These are phyloP conservation scores for Venturia canescens DNA, from an alignment of 1,140 invertebrate genomes.

Conservation along the genomic window DNA sequence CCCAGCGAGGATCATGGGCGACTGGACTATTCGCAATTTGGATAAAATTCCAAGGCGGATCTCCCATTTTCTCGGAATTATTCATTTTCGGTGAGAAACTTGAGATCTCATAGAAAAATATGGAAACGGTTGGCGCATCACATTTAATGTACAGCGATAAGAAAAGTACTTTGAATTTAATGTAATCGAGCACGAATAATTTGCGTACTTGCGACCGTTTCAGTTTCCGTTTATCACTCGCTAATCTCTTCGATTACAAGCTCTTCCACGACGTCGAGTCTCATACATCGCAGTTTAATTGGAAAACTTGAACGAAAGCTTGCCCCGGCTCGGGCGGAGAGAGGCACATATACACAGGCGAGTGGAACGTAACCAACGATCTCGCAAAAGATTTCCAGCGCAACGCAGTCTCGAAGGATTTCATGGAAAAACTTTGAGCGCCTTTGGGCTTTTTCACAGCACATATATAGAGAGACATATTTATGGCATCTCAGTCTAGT, in stretches of 20 bases:
- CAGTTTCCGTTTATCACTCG: background rate
- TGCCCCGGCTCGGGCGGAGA: background rate
- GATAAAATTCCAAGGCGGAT: too few species aligned
- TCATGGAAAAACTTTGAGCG: conserved; percentile 24
- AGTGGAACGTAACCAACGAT: background rate
- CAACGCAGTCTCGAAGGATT: conserved; percentile 39
- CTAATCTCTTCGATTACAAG: conserved; percentile 28
- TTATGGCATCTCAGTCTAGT: background rate
- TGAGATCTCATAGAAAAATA: too few species aligned
- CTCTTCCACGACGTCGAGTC: background rate
- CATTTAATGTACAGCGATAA: too few species aligned
- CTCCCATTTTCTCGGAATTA: too few species aligned
- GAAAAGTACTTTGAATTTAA: too few species aligned
- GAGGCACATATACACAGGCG: background rate
- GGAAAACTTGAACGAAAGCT: conserved; percentile 29
- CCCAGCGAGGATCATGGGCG: too few species aligned
- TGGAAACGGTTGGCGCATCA: too few species aligned
- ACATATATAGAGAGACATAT: background rate
- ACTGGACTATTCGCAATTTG: too few species aligned
- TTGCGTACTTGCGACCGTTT: background rate
- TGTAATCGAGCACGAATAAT: too few species aligned
- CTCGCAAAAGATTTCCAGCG: conserved; percentile 48
- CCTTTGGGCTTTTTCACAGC: conserved; percentile 12
- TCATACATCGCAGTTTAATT: conserved; percentile 37
- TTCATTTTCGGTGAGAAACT: too few species aligned